Conservation (phyloP, 2,888 invertebrate species). For the Synanthedon tipuliformis region DNA sequence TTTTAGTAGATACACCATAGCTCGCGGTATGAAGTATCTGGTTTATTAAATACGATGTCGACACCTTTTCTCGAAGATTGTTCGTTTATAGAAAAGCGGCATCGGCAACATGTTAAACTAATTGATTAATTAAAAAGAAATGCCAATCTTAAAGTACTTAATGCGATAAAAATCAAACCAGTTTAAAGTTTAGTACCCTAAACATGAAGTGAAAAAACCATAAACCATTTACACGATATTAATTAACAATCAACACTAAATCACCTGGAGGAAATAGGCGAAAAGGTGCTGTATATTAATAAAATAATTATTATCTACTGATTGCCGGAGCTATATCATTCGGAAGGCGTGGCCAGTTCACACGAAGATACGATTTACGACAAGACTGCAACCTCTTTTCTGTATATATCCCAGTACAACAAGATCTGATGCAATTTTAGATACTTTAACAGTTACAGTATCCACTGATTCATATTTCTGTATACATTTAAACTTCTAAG, state of each 20-base stretch:
- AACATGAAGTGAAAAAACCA: constrained; percentile 2
- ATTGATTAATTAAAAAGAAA: too few relatives aligned
- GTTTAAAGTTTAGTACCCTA: neutral
- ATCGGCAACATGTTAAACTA: too few relatives aligned
- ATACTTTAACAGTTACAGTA: neutral
- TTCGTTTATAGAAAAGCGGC: too few relatives aligned
- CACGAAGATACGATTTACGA: constrained; percentile 50
- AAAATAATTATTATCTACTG: constrained; percentile 56
- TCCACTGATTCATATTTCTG: neutral
- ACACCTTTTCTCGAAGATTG: too few relatives aligned
- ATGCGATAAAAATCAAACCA: neutral
- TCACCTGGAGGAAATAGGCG: constrained; percentile 37
- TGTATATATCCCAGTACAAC: neutral
- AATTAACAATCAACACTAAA: constrained; percentile 45
- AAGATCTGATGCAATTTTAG: neutral
- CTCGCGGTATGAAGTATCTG: too few relatives aligned
- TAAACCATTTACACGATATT: constrained; percentile 29
- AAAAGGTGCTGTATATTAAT: constrained; percentile 56
- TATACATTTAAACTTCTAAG: neutral
- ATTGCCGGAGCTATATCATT: constrained; percentile 41
- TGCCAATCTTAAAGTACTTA: too few relatives aligned
- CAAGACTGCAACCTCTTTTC: constrained; percentile 15
- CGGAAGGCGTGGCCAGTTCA: constrained; percentile 50
- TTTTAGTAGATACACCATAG: too few relatives aligned
- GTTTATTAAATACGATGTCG: too few relatives aligned